phyloP scores from a whole-genome alignment of 2,888 invertebrate species.

The Volucella zonaria region DNA sequence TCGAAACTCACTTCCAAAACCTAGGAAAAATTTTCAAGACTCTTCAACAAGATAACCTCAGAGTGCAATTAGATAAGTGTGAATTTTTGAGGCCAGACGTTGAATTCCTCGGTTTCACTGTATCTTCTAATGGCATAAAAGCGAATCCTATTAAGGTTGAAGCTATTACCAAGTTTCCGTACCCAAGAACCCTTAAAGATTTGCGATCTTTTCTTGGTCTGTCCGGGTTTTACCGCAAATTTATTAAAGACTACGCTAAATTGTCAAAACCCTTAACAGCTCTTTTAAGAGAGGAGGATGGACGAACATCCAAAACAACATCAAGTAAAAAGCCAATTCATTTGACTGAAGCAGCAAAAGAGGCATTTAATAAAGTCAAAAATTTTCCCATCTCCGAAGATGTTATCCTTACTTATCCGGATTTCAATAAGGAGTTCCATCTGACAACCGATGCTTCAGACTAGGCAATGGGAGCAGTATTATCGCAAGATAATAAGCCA shows the following conservation, averaged over 20 bases:
- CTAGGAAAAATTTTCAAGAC: slow-evolving; percentile 46
- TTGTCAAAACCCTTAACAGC: too few relatives aligned
- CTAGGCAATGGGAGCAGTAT: slow-evolving; percentile 75
- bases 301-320: too few relatives aligned
- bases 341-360: too few relatives aligned
- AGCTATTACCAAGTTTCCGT: slow-evolving; percentile 41
- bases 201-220: slow-evolving; percentile 41
- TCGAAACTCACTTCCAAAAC: slow-evolving; percentile 36
- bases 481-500: slow-evolving; percentile 75
- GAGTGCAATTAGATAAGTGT: slow-evolving; percentile 58
- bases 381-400: too few relatives aligned
- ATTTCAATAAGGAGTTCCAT: slow-evolving; percentile 35
- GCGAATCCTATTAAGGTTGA: slow-evolving; percentile 45
- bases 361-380: too few relatives aligned
- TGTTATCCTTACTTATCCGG: too few relatives aligned
- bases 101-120: too few relatives aligned
- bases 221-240: too few relatives aligned
- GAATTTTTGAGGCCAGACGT: slow-evolving; percentile 44
- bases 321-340: too few relatives aligned
- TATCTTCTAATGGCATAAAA: slow-evolving; percentile 59
- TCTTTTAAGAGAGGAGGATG: too few relatives aligned
- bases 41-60: slow-evolving; percentile 27
- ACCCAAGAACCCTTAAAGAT: too few relatives aligned
- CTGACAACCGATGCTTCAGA: slow-evolving; percentile 76
- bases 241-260: too few relatives aligned